Base-by-base conservation (phyloP, 2,888 invertebrate species). In the Sesamia inferens region DNA sequence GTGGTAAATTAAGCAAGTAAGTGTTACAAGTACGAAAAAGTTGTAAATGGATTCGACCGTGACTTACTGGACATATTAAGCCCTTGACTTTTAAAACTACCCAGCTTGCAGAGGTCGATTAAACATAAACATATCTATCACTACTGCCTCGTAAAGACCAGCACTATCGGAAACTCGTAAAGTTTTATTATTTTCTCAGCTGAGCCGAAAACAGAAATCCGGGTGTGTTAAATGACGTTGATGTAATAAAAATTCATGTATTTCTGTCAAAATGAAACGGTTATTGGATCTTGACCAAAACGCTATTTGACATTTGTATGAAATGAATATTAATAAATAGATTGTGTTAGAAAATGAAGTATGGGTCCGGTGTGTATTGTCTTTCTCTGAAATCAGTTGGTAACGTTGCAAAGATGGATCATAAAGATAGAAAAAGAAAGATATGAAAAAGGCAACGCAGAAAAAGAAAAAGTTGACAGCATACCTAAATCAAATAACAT, bases 61-160 rank as follows among this genome's bases (percentile, higher is more conserved):
- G 87, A 78, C 81, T 78, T 68, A 65, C 64, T 79, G 19, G 2
- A 14, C 11, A 61, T 2, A 31, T 14, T 44, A 47, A 71, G 73
- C 74, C 85, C 87, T 87, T 86, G 86, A 84, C 85, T 81, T 86
- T 83, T 71, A 68, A 66, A 77, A 69, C 73, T 55, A 66, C 6
- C 68, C 68, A 71, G 63, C 68, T 42, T 71, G 51, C 39, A 48
- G 77, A 83, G 80, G 80, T 71, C 74, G 66, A 22, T 68, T 71
- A 5, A 71, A 75, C 57, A 74, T 78, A 71, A 76, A 68, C 55
- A 62, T 42, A 65, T 48, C 7, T 64, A 47, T 62, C 66, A 68
- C 73, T 65, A 54, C 76, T 61, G n/a, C 55, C 39, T 79, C 85
- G 75, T 83, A 69, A 79, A 83, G 24, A 62, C 71, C 61, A 78